Percentiles rank a stretch among this genome's conserved stretches.
These are phyloP conservation scores for Bos indicus DNA, from an alignment of 2,113 vertebrate genomes.

Conservation along the genomic window DNA sequence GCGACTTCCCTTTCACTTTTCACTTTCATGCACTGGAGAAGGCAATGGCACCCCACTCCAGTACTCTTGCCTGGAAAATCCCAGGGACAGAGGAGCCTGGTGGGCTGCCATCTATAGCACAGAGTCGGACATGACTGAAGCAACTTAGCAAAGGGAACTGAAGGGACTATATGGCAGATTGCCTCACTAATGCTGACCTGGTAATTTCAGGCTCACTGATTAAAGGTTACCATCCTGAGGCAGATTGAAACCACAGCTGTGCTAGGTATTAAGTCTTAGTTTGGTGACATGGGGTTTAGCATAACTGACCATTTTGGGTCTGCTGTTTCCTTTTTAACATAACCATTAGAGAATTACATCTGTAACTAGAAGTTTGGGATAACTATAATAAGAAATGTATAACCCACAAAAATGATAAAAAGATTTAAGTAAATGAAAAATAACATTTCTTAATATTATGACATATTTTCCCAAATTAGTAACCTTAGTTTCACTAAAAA, in stretches of 20 bases:
- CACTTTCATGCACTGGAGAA: no score
- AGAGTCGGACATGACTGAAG: no score
- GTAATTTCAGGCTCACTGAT: background rate
- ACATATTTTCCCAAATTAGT: constrained; percentile 3
- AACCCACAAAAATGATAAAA: background rate
- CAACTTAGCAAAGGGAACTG: background rate
- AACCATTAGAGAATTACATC: background rate
- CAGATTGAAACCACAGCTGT: background rate
- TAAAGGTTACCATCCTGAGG: background rate
- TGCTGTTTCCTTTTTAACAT: background rate
- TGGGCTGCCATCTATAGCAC: no score
- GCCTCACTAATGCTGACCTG: background rate
- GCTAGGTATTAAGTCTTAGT: background rate
- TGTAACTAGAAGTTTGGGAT: background rate
- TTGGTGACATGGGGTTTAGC: background rate
- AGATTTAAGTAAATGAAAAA: background rate
- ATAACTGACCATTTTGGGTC: background rate
- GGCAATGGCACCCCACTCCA: no score
- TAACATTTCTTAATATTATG: background rate
- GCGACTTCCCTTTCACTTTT: no score
- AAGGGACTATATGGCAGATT: background rate
- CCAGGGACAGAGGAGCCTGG: no score
- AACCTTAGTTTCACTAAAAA: background rate
- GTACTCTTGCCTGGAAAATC: no score
- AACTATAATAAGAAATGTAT: constrained; percentile 1